phyloP scores from a whole-genome alignment of 2,113 vertebrate species.

The Gorsachius goisagi region DNA sequence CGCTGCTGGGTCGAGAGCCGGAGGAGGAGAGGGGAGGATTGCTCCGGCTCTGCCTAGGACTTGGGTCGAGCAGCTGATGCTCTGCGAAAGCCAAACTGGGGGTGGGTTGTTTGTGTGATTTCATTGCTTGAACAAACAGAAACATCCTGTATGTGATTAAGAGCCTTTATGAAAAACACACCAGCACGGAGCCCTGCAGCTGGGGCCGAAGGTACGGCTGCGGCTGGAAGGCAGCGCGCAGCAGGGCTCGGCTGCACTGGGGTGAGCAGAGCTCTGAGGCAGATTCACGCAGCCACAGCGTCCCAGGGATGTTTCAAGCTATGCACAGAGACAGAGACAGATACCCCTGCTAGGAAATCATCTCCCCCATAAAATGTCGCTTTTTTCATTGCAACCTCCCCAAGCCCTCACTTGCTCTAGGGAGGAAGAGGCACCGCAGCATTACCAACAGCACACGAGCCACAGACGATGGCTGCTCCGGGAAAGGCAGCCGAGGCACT shows the following conservation, averaged over 20 bases:
- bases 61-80: slow-evolving; percentile 54
- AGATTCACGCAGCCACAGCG: background rate
- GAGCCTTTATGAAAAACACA: slow-evolving; percentile 60
- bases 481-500: background rate
- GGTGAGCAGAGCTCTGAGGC: background rate
- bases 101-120: slow-evolving; percentile 69
- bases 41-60: background rate
- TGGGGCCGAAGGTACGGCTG: slow-evolving; percentile 10
- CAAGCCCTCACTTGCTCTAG: background rate
- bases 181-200: background rate
- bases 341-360: background rate
- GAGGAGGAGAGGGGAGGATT: slow-evolving; percentile 29
- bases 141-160: slow-evolving; percentile 69
- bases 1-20: background rate
- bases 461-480: accelerated
- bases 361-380: background rate
- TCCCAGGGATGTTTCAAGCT: background rate
- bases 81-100: slow-evolving; percentile 49
- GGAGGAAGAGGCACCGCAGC: background rate
- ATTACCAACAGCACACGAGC: background rate
- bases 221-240: background rate
- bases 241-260: background rate
- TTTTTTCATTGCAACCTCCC: background rate
- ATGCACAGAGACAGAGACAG: background rate
- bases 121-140: slow-evolving; percentile 69